Conservation (phyloP, 2,113 vertebrate genomes). For the Festucalex cinctus region DNA sequence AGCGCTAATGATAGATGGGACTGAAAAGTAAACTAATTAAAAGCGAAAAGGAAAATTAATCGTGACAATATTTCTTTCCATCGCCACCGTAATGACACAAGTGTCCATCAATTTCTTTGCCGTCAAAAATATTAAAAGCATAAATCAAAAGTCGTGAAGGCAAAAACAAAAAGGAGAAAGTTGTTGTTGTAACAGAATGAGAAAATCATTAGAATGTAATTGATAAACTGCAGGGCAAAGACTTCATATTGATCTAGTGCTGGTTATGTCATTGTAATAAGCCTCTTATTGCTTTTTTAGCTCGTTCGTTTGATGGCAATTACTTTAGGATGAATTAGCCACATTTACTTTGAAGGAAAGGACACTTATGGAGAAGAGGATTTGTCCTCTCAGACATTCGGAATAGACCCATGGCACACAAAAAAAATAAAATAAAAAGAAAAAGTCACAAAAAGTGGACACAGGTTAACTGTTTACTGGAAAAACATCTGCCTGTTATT, state of each 20-base stretch:
- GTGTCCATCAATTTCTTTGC: neutral
- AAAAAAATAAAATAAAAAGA: too few species aligned
- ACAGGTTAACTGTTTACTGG: too few species aligned
- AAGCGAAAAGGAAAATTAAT: conserved; percentile 3
- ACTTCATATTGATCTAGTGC: conserved; percentile 9
- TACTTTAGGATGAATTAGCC: neutral
- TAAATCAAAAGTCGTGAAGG: neutral
- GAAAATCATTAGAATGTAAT: conserved; percentile 2
- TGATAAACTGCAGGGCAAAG: conserved; percentile 3
- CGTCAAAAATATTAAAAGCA: conserved; percentile 3
- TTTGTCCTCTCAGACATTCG: neutral
- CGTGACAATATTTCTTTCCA: conserved; percentile 9
- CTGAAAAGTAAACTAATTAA: conserved; percentile 7
- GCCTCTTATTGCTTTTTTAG: conserved; percentile 6
- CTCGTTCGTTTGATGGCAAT: conserved; percentile 8
- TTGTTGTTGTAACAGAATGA: conserved; percentile 7
- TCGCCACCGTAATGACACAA: neutral
- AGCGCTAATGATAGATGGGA: neutral
- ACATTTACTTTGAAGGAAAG: neutral
- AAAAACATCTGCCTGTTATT: too few species aligned
- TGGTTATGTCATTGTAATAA: conserved; percentile 1
- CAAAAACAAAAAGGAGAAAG: neutral
- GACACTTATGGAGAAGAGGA: neutral
- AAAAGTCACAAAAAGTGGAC: too few species aligned
- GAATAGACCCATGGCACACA: too few species aligned